Conservation (phyloP, 2,888 invertebrate species). For the Sinodicranocentrus sp. region DNA sequence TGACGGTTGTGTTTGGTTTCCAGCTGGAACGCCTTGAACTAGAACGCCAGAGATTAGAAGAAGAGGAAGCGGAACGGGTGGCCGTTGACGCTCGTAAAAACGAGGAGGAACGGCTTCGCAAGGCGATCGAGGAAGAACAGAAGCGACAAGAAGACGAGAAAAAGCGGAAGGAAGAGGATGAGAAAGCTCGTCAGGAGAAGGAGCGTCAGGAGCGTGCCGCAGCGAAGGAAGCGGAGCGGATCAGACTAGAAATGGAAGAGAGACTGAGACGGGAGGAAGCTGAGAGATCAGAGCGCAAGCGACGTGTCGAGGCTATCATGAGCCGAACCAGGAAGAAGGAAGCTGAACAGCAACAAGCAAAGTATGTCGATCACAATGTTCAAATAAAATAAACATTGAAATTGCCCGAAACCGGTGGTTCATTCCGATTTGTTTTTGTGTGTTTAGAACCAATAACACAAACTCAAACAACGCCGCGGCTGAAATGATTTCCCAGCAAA, state of each 20-base stretch:
- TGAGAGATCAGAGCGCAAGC: constrained; percentile 91
- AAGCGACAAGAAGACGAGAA: constrained; percentile 88
- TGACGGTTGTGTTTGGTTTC: too few species aligned
- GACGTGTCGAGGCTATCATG: constrained; percentile 96
- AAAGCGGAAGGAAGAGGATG: constrained; percentile 87
- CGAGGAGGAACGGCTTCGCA: constrained; percentile 91
- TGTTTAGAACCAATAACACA: constrained; percentile 55
- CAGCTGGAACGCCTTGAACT: constrained; percentile 87
- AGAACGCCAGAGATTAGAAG: constrained; percentile 86
- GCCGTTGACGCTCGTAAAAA: constrained; percentile 88
- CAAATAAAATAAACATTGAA: too few species aligned
- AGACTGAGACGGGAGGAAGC: constrained; percentile 91
- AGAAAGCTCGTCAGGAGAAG: constrained; percentile 87
- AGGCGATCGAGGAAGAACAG: constrained; percentile 87
- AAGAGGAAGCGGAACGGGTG: constrained; percentile 88
- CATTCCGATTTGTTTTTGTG: too few species aligned
- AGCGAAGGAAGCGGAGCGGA: constrained; percentile 79
- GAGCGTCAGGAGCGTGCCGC: constrained; percentile 87
- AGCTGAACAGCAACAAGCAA: constrained; percentile 76
- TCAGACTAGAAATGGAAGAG: constrained; percentile 90
- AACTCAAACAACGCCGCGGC: constrained; percentile 61
- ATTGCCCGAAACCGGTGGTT: too few species aligned
- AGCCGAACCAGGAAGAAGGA: constrained; percentile 86
- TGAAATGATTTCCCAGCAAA: constrained; percentile 53
- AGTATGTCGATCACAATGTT: constrained; percentile 34